A percentile compares a stretch with the other conserved stretches of the same genome.
These are phyloP conservation scores for Columbina picui DNA, from an alignment of 2,113 vertebrate genomes.

Conservation along the genomic window DNA sequence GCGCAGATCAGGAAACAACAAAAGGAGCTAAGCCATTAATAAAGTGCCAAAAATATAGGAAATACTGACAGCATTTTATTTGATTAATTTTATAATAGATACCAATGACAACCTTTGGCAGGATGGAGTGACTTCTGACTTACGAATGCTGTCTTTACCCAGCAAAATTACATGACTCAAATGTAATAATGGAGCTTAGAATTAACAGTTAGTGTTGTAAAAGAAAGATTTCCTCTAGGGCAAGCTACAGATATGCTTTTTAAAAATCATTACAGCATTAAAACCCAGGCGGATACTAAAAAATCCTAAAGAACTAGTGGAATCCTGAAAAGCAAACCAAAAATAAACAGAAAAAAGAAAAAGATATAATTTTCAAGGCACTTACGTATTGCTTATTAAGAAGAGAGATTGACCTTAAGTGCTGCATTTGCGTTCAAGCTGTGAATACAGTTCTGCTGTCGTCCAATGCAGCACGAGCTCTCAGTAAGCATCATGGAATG, in stretches of 20 bases:
- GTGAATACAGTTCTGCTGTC: conserved; percentile 46
- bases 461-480: conserved; percentile 59
- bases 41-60: conserved; percentile 69
- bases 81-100: conserved; percentile 49
- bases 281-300: neutral
- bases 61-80: conserved; percentile 70
- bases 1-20: conserved; percentile 21
- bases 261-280: conserved; percentile 64
- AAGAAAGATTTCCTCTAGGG: conserved; percentile 64
- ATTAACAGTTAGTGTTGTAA: conserved; percentile 76
- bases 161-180: conserved; percentile 71
- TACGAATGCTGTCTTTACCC: conserved; percentile 66
- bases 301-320: conserved; percentile 44
- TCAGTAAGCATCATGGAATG: conserved; percentile 70
- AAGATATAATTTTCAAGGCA: conserved; percentile 78
- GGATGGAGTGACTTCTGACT: conserved; percentile 61
- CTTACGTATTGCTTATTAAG: conserved; percentile 83
- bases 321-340: conserved; percentile 14
- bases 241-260: conserved; percentile 72
- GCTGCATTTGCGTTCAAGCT: conserved; percentile 49
- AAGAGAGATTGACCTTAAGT: conserved; percentile 75
- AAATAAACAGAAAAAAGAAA: neutral
- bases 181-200: conserved; percentile 73
- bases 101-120: conserved; percentile 56
- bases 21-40: conserved; percentile 58